phyloP scores from a whole-genome alignment of 2,113 vertebrate genomes.

The Labeo rohita region DNA sequence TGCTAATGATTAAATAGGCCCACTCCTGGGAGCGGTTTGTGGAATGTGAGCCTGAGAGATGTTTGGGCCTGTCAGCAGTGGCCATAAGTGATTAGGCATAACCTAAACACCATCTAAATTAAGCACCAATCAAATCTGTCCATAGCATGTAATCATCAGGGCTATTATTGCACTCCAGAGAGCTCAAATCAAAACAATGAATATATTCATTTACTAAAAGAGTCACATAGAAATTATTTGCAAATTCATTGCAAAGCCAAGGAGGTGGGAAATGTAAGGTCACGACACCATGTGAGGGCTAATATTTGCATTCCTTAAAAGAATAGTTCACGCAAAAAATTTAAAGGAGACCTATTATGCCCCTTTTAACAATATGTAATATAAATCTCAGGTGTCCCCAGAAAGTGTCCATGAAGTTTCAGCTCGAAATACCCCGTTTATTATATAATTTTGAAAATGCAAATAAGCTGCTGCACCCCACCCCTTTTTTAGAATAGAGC shows the following conservation, averaged over 20 bases:
- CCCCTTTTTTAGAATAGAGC: no score
- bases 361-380: no score
- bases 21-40: conserved; percentile 31
- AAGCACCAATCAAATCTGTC: conserved; percentile 38
- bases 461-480: no score
- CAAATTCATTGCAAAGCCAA: neutral
- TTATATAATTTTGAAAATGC: no score
- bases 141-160: conserved; percentile 28
- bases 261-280: neutral
- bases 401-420: no score
- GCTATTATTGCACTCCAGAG: conserved; percentile 26
- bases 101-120: conserved; percentile 45
- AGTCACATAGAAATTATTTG: neutral
- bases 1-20: conserved; percentile 31
- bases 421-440: no score
- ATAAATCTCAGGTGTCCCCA: no score
- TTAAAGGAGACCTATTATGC: no score
- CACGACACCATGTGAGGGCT: neutral
- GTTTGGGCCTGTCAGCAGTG: conserved; percentile 35
- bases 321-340: neutral
- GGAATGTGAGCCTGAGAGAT: conserved; percentile 22
- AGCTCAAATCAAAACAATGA: conserved; percentile 27
- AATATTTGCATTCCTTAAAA: neutral
- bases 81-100: conserved; percentile 38
- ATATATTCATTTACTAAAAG: conserved; percentile 32